Evolutionary conservation across 2,113 vertebrate species (phyloP).

Genomic region (Paramormyrops kingsleyae): DNA sequence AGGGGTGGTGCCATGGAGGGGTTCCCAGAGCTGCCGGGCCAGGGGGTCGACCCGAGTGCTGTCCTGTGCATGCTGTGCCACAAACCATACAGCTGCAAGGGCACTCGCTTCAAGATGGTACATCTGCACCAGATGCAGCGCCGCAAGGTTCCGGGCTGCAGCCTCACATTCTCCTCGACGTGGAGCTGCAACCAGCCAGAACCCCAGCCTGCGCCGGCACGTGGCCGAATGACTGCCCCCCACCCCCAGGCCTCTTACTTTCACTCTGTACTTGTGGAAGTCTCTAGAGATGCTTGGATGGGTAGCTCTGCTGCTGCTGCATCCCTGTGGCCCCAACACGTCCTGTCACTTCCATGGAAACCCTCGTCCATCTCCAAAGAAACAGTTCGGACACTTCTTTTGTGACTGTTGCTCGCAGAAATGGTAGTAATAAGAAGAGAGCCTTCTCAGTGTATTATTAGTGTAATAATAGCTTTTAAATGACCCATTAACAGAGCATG

Average conservation of each 20-base stretch:
- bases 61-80: constrained; percentile 97
- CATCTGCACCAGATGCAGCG: constrained; percentile 87
- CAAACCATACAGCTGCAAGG: constrained; percentile 99
- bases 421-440: constrained; percentile 45
- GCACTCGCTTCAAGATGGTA: background rate
- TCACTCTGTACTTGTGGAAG: background rate
- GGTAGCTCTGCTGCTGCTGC: background rate
- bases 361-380: constrained; percentile 71
- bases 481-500: constrained; percentile 84
- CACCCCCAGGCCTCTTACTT: background rate
- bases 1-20: constrained; percentile 50
- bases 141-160: constrained; percentile 93
- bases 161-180: constrained; percentile 97
- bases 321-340: background rate
- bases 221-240: constrained; percentile 70
- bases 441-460: constrained; percentile 82
- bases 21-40: constrained; percentile 42
- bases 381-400: constrained; percentile 69
- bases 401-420: constrained; percentile 83
- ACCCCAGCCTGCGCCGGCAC: constrained; percentile 97
- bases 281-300: background rate
- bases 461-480: constrained; percentile 91
- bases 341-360: background rate
- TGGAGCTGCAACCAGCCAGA: constrained; percentile 95
- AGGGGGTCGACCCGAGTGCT: constrained; percentile 66